Evolutionary conservation across 2,888 invertebrate species (phyloP).

Genomic region (Darwinula stevensoni): DNA sequence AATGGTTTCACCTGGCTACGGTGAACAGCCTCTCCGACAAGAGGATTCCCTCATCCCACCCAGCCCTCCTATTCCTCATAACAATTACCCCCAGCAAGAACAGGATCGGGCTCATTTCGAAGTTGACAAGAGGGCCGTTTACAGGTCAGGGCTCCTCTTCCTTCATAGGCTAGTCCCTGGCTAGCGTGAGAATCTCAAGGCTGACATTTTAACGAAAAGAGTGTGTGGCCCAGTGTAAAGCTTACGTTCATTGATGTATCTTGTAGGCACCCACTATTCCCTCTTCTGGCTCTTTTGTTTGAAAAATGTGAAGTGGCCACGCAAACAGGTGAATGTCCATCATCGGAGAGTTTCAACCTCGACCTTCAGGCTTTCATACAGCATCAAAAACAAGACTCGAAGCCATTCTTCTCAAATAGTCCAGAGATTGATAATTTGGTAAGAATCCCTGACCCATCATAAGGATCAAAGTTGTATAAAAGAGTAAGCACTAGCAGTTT

Average conservation of each 20-base stretch:
- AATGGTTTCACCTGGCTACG: too few species aligned
- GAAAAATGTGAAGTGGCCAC: constrained; percentile 93
- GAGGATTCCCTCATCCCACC: too few species aligned
- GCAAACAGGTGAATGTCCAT: constrained; percentile 57
- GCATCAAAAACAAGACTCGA: constrained; percentile 54
- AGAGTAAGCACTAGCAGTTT: too few species aligned
- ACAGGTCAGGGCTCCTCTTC: not conserved
- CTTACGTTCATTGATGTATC: too few species aligned
- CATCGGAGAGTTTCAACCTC: constrained; percentile 62
- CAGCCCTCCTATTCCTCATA: too few species aligned
- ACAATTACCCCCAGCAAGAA: too few species aligned
- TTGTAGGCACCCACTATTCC: constrained; percentile 70
- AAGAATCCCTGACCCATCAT: constrained; percentile 14
- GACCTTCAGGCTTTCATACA: constrained; percentile 68
- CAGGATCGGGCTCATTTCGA: too few species aligned
- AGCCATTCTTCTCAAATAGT: constrained; percentile 61
- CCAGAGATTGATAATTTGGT: constrained; percentile 83
- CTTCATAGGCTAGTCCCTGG: too few species aligned
- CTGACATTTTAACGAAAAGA: too few species aligned
- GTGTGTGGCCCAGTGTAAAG: too few species aligned
- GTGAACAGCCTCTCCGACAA: too few species aligned
- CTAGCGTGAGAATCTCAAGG: too few species aligned
- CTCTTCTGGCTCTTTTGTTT: constrained; percentile 60
- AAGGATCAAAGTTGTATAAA: not conserved
- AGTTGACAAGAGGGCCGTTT: constrained; percentile 1